A percentile compares a stretch with the other conserved stretches of the same genome.
phyloP scores from a whole-genome alignment of 2,113 vertebrate species.

The Chrysemys picta region DNA sequence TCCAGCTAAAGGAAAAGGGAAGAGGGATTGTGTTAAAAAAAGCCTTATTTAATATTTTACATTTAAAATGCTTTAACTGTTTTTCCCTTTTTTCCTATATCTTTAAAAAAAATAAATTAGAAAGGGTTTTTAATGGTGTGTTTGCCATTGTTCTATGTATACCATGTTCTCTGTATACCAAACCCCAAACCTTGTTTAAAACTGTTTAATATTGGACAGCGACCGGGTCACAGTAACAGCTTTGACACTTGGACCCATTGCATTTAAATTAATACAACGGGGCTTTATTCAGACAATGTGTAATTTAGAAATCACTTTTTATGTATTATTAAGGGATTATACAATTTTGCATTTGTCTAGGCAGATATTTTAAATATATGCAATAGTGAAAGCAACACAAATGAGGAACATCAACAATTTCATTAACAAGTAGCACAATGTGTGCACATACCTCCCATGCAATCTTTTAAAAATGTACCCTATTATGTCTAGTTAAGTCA shows the following conservation, averaged over 20 bases:
- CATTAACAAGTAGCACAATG: slow-evolving; percentile 62
- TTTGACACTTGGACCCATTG: background rate
- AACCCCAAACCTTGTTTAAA: background rate
- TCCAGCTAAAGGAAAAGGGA: background rate
- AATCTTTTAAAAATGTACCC: slow-evolving; percentile 43
- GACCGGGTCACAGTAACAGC: background rate
- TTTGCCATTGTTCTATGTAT: background rate
- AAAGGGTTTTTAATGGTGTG: background rate
- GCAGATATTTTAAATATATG: background rate
- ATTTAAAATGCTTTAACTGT: background rate
- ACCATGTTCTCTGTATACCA: background rate
- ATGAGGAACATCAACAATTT: slow-evolving; percentile 45
- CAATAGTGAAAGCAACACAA: background rate
- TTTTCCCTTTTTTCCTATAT: background rate
- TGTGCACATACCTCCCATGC: background rate
- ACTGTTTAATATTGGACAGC: background rate
- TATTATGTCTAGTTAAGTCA: slow-evolving; percentile 72
- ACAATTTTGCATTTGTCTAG: background rate
- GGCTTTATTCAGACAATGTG: background rate
- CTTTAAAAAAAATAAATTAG: background rate
- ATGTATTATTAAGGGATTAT: background rate
- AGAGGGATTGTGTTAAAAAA: background rate
- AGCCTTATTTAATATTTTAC: background rate
- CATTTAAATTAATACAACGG: background rate
- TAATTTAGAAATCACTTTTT: accelerated